Conservation (phyloP, 2,113 vertebrate species). For the Oenanthe melanoleuca region DNA sequence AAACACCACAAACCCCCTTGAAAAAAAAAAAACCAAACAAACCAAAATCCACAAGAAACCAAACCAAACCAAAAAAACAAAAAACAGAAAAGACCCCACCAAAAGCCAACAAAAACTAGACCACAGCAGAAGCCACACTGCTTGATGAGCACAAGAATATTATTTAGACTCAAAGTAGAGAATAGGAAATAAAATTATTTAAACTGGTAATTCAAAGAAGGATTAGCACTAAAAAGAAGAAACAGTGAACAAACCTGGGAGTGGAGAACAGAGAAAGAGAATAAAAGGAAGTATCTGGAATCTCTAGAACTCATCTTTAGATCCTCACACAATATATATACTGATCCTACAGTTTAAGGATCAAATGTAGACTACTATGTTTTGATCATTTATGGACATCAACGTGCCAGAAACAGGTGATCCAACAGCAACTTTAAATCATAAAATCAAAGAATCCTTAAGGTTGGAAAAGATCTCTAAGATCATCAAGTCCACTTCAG, state of each 20-base stretch:
- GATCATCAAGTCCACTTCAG: not conserved
- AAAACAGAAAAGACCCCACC: not conserved
- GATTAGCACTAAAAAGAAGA: not conserved
- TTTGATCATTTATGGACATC: not conserved
- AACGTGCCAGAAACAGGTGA: not conserved
- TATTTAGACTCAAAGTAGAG: not conserved
- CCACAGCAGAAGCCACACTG: not conserved
- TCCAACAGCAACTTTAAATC: not conserved
- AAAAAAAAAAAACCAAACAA: not conserved
- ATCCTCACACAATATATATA: not conserved
- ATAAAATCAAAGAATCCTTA: not conserved
- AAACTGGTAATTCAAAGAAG: not conserved
- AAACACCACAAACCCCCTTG: not conserved
- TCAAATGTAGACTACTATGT: not conserved
- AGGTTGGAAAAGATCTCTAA: not conserved
- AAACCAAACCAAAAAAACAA: not conserved
- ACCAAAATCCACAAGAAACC: not conserved
- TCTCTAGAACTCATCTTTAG: not conserved
- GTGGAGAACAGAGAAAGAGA: not conserved
- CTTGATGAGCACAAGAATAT: not conserved
- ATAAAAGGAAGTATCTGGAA: not conserved
- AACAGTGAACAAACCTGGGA: not conserved
- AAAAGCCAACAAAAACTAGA: not conserved
- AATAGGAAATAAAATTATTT: not conserved
- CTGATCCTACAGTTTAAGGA: not conserved